Conservation (phyloP, 2,888 invertebrate genomes). For the Hydraecia micacea region DNA sequence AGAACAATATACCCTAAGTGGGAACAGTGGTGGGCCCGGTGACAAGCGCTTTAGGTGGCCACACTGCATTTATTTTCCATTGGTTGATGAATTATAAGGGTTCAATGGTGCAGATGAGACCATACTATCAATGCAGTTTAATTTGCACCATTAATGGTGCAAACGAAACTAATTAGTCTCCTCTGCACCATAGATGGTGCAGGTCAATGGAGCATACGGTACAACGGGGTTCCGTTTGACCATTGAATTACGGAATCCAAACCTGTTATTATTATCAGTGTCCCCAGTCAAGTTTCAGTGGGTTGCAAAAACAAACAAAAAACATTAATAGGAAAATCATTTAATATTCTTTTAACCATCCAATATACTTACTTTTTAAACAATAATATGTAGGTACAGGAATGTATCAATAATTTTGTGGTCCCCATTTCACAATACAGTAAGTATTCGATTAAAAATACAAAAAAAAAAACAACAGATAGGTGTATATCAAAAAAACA, state of each 20-base stretch:
- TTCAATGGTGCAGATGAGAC: too few relatives aligned
- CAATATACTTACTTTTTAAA: constrained; percentile 52
- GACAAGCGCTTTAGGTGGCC: not conserved
- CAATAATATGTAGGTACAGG: constrained; percentile 53
- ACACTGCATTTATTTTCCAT: not conserved
- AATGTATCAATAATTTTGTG: constrained; percentile 58
- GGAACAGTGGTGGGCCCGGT: not conserved
- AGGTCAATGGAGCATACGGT: too few relatives aligned
- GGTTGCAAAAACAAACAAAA: constrained; percentile 22
- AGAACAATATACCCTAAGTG: too few relatives aligned
- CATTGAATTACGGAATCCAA: not conserved
- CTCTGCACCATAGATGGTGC: too few relatives aligned
- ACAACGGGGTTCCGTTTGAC: not conserved
- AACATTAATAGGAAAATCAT: constrained; percentile 39
- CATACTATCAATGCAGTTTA: too few relatives aligned
- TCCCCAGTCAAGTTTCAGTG: not conserved
- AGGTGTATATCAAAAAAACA: constrained; percentile 37
- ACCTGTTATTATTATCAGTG: not conserved
- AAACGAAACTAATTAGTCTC: too few relatives aligned
- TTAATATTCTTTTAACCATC: constrained; percentile 64
- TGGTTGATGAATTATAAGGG: not conserved
- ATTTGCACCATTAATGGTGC: too few relatives aligned
- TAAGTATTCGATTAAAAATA: constrained; percentile 25
- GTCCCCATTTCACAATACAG: constrained; percentile 55
- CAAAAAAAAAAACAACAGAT: constrained; percentile 47